These are phyloP conservation scores for Osmerus eperlanus DNA, from an alignment of 2,113 vertebrate species.

Conservation along the genomic window DNA sequence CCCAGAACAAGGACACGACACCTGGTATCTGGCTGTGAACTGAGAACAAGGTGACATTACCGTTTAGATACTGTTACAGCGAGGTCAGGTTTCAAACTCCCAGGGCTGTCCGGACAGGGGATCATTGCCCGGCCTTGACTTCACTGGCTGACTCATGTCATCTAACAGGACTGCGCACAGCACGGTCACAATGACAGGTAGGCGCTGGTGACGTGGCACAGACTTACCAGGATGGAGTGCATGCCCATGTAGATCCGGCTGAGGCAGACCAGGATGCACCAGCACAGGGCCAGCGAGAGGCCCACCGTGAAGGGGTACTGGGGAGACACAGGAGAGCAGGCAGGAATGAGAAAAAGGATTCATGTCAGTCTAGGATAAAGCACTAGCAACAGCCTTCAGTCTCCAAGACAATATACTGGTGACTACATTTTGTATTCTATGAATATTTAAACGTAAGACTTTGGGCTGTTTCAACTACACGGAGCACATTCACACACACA, in stretches of 20 bases:
- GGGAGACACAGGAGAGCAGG: background rate
- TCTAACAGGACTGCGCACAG: background rate
- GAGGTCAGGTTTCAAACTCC: background rate
- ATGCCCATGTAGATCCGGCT: constrained; percentile 99
- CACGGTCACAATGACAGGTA: constrained; percentile 8
- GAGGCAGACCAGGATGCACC: constrained; percentile 91
- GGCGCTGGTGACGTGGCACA: background rate
- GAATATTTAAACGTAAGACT: no score
- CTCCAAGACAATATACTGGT: no score
- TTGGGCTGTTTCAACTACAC: no score
- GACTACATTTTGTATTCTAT: no score
- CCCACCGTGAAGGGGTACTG: constrained; percentile 87
- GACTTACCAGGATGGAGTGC: constrained; percentile 96
- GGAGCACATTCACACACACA: background rate
- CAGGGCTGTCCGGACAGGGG: background rate
- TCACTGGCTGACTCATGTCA: background rate
- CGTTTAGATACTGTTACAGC: constrained; percentile 6
- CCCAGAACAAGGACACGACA: background rate
- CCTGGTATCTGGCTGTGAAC: background rate
- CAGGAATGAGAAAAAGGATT: background rate
- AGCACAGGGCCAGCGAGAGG: constrained; percentile 81
- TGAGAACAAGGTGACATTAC: constrained; percentile 4
- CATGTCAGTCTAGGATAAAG: background rate
- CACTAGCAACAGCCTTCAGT: background rate
- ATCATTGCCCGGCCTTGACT: background rate